Conservation (phyloP, 2,888 invertebrate genomes). For the Dynastes tityus region DNA sequence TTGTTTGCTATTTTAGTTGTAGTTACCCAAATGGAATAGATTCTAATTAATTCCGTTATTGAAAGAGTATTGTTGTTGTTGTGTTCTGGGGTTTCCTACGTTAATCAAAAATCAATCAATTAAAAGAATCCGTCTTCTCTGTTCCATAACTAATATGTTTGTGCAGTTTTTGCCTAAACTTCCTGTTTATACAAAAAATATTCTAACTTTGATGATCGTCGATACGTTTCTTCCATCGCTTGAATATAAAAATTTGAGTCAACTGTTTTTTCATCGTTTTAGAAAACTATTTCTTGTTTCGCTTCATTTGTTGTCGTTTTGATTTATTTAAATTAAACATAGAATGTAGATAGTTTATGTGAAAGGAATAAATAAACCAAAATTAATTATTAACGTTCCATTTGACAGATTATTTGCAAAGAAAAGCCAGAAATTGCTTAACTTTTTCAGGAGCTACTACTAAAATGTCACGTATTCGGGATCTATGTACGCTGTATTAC, state of each 20-base stretch:
- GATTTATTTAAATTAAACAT: neutral
- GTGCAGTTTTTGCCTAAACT: neutral
- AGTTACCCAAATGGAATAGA: too few relatives aligned
- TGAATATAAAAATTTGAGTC: too few relatives aligned
- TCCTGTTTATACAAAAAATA: neutral
- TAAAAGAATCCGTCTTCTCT: neutral
- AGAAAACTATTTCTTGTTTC: neutral
- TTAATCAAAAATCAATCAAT: too few relatives aligned
- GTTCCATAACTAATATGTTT: neutral
- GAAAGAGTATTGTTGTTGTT: too few relatives aligned
- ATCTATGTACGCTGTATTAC: neutral
- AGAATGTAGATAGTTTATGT: neutral
- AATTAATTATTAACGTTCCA: constrained; percentile 10
- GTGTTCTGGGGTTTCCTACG: too few relatives aligned
- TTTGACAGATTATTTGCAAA: constrained; percentile 2
- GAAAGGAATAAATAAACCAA: neutral
- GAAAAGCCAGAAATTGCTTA: constrained; percentile 2
- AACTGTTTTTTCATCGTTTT: neutral
- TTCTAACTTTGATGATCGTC: neutral
- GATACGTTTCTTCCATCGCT: too few relatives aligned
- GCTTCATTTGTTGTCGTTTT: neutral
- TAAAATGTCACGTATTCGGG: constrained; percentile 8
- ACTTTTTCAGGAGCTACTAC: neutral
- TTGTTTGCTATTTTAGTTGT: too few relatives aligned
- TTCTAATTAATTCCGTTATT: too few relatives aligned